phyloP scores from a whole-genome alignment of 2,113 vertebrate genomes.

The Microtus richardsoni region DNA sequence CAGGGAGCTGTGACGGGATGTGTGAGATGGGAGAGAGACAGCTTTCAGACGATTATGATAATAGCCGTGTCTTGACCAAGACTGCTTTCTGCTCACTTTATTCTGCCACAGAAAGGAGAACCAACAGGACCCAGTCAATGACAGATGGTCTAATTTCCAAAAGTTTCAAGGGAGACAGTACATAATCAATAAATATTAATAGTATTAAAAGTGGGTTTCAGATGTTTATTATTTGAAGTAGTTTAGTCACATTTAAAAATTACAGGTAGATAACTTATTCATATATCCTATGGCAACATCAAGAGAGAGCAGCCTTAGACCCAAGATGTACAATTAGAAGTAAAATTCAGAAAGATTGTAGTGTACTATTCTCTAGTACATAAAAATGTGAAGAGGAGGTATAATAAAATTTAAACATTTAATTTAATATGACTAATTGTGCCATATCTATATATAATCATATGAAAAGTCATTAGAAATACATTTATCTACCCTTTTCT shows the following conservation, averaged over 20 bases:
- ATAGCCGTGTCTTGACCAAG: neutral
- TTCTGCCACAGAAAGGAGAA: neutral
- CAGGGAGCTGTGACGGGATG: conserved; percentile 24
- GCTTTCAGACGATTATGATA: neutral
- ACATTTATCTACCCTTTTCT: neutral
- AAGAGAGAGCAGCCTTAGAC: neutral
- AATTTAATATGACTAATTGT: neutral
- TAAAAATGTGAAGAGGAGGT: conserved; percentile 17
- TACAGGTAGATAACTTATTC: neutral
- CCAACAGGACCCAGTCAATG: neutral
- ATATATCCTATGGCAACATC: neutral
- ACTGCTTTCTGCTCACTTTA: neutral
- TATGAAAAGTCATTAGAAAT: neutral
- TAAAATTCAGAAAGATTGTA: neutral
- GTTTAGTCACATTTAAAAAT: conserved; percentile 25
- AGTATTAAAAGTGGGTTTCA: neutral
- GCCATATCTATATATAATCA: neutral
- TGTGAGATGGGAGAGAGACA: neutral
- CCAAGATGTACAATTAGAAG: neutral
- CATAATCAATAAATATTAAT: neutral
- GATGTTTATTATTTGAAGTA: conserved; percentile 2
- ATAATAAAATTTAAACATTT: conserved; percentile 5
- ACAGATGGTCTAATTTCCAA: conserved; percentile 36
- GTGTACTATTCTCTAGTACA: neutral
- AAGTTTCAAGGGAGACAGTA: conserved; percentile 20